phyloP scores from a whole-genome alignment of 2,888 invertebrate genomes.

The Stomorhina lunata region DNA sequence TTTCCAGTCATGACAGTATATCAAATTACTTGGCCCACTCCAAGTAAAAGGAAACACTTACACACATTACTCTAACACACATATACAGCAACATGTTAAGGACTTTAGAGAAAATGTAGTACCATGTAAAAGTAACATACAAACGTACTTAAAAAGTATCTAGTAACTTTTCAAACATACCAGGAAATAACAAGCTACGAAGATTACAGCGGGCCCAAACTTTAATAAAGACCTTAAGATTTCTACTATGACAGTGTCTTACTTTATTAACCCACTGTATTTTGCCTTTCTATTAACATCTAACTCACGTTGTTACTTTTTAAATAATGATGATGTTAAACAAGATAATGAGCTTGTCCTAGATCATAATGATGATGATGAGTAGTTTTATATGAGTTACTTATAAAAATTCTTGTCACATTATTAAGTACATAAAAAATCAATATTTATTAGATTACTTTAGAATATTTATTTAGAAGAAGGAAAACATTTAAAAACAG shows the following conservation, averaged over 20 bases:
- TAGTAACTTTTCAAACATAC: no score
- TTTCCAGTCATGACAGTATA: constrained; percentile 72
- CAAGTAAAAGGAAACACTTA: neutral
- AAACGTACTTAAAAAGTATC: neutral
- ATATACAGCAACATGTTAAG: neutral
- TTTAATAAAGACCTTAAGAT: no score
- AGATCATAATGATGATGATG: constrained; percentile 68
- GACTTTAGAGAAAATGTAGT: constrained; percentile 9
- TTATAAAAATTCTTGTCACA: constrained; percentile 19
- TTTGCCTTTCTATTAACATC: constrained; percentile 71
- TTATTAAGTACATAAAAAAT: constrained; percentile 70
- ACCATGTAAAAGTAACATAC: no score
- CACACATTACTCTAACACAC: neutral
- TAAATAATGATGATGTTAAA: neutral
- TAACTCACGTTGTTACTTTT: constrained; percentile 67
- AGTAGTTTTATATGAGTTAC: neutral
- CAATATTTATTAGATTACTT: constrained; percentile 79
- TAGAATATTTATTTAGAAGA: constrained; percentile 72
- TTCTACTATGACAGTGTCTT: no score
- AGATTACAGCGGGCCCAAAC: no score
- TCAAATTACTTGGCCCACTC: constrained; percentile 74
- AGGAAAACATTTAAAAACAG: constrained; percentile 62
- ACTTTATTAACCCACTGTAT: constrained; percentile 35
- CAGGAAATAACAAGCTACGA: no score
- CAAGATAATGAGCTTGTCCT: constrained; percentile 55